A percentile compares a stretch with the other conserved stretches of the same genome.
phyloP scores from a whole-genome alignment of 2,797 vertebrate species.

The Botia kubotai region DNA sequence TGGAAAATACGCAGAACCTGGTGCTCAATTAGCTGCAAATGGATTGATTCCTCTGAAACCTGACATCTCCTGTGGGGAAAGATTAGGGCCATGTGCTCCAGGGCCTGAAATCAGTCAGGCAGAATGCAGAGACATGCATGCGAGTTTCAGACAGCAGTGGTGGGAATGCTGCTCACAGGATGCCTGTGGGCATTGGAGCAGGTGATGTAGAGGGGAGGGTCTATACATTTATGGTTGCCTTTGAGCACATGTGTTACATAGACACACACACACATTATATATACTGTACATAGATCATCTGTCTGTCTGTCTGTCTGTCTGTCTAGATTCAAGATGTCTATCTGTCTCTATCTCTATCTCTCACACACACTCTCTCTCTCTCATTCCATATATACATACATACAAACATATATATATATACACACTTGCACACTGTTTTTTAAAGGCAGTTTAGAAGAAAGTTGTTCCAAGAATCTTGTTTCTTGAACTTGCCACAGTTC shows the following conservation, averaged over 20 bases:
- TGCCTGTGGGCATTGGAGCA: conserved; percentile 10
- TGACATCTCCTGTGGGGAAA: conserved; percentile 4
- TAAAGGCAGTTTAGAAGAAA: too few relatives aligned
- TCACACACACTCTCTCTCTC: too few relatives aligned
- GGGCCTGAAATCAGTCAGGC: conserved; percentile 14
- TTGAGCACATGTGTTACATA: conserved; percentile 2
- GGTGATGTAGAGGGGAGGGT: background rate
- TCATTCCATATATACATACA: too few relatives aligned
- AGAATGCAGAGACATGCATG: too few relatives aligned
- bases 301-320: too few relatives aligned
- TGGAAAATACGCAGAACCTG: conserved; percentile 21
- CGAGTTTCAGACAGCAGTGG: too few relatives aligned
- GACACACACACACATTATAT: background rate
- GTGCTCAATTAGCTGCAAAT: conserved; percentile 42
- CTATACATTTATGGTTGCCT: background rate
- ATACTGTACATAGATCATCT: background rate
- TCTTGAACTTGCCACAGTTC: too few relatives aligned
- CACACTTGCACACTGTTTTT: too few relatives aligned
- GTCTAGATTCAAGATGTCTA: too few relatives aligned
- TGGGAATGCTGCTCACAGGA: background rate
- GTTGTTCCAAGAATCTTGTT: too few relatives aligned
- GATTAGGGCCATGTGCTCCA: conserved; percentile 33
- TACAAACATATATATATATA: too few relatives aligned
- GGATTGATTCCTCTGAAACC: conserved; percentile 39
- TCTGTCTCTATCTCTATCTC: too few relatives aligned